Conservation (phyloP, 2,888 invertebrate genomes). For the Phragmatobia fuliginosa region DNA sequence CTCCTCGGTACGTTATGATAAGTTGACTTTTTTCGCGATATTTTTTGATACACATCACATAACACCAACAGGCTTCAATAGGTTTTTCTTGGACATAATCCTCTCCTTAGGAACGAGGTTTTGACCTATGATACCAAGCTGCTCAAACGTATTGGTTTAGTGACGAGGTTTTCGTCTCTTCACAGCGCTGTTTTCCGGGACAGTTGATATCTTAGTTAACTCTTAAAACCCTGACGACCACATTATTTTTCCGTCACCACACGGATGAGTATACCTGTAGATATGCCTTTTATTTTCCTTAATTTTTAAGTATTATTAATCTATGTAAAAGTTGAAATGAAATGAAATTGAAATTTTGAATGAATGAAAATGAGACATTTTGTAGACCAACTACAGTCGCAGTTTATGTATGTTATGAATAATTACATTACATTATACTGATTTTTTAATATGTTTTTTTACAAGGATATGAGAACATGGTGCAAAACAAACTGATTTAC, state of each 20-base stretch:
- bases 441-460: neutral
- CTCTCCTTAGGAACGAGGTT: too few relatives aligned
- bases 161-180: too few relatives aligned
- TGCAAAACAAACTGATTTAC: slow-evolving; percentile 88
- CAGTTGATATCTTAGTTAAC: too few relatives aligned
- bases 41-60: neutral
- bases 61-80: too few relatives aligned
- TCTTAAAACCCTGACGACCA: too few relatives aligned
- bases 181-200: too few relatives aligned
- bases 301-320: neutral
- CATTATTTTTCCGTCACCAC: too few relatives aligned
- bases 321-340: too few relatives aligned
- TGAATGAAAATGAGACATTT: neutral
- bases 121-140: too few relatives aligned
- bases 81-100: too few relatives aligned
- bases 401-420: neutral
- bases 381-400: neutral
- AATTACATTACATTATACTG: neutral
- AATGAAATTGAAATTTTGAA: too few relatives aligned
- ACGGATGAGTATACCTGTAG: neutral
- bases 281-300: neutral
- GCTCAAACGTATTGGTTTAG: too few relatives aligned
- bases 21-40: neutral
- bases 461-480: slow-evolving; percentile 86
- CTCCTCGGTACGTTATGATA: slow-evolving; percentile 88